Conservation (phyloP, 2,113 vertebrate genomes). For the Siniperca knerii region DNA sequence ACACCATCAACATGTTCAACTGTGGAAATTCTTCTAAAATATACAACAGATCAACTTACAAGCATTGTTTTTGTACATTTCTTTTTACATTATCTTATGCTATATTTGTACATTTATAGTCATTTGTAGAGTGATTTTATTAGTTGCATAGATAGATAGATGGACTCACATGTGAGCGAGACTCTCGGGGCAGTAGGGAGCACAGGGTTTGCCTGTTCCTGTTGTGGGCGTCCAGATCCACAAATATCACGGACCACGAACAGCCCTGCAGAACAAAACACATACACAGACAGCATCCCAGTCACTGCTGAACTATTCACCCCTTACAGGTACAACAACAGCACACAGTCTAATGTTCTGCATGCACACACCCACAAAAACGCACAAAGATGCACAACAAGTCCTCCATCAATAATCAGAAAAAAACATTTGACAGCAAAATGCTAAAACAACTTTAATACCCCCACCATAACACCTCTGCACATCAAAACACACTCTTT, state of each 20-base stretch:
- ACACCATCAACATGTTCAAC: not conserved
- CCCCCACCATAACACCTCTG: conserved; percentile 27
- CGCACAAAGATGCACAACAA: not conserved
- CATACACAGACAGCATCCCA: conserved; percentile 4
- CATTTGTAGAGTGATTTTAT: not conserved
- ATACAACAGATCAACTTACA: not conserved
- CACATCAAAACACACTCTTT: conserved; percentile 55
- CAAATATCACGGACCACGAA: conserved; percentile 99
- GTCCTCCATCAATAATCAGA: not conserved
- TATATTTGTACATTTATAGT: not conserved
- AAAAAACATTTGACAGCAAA: conserved; percentile 21
- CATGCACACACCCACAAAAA: conserved; percentile 6
- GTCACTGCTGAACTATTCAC: conserved; percentile 30
- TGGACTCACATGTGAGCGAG: conserved; percentile 94
- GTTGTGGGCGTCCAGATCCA: conserved; percentile 98
- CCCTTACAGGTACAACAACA: conserved; percentile 19
- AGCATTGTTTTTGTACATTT: not conserved
- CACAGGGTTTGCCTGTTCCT: conserved; percentile 95
- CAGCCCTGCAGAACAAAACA: conserved; percentile 88
- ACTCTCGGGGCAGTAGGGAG: conserved; percentile 95
- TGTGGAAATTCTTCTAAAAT: not conserved
- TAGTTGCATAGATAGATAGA: not conserved
- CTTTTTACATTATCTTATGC: not conserved
- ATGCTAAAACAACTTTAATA: conserved; percentile 31
- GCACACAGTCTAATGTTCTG: not conserved